Conservation (phyloP, 2,888 invertebrate species). For the Selenia dentaria region DNA sequence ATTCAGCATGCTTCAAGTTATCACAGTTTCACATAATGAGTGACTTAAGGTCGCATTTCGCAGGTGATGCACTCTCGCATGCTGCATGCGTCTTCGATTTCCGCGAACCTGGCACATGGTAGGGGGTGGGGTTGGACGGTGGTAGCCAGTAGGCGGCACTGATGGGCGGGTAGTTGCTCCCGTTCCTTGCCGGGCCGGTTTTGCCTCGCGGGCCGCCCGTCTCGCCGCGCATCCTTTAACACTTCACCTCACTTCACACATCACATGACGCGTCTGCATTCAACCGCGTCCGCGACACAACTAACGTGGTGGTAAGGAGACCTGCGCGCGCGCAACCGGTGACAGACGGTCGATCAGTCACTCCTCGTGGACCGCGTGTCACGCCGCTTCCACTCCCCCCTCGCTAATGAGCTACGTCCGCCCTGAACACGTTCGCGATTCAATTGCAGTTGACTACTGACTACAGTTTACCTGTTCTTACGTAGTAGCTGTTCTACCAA, state of each 20-base stretch:
- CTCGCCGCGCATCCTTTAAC: slow-evolving; percentile 80
- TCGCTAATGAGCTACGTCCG: slow-evolving; percentile 75
- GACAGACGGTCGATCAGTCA: slow-evolving; percentile 68
- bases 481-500: background rate
- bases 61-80: slow-evolving; percentile 22
- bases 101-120: slow-evolving; percentile 92
- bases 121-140: slow-evolving; percentile 91
- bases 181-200: slow-evolving; percentile 58
- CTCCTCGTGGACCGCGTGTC: slow-evolving; percentile 67
- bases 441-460: slow-evolving; percentile 23
- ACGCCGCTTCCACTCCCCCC: slow-evolving; percentile 52
- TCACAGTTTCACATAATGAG: slow-evolving; percentile 5
- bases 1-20: slow-evolving; percentile 20
- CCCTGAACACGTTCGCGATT: slow-evolving; percentile 37
- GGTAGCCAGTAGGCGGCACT: slow-evolving; percentile 94
- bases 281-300: slow-evolving; percentile 73
- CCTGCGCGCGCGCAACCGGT: slow-evolving; percentile 75
- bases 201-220: slow-evolving; percentile 74
- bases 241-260: slow-evolving; percentile 67
- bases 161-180: slow-evolving; percentile 89
- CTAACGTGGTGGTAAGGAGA: slow-evolving; percentile 55
- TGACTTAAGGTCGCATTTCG: slow-evolving; percentile 29
- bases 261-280: slow-evolving; percentile 72
- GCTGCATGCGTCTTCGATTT: slow-evolving; percentile 20
- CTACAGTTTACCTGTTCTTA: slow-evolving; percentile 35